These are phyloP conservation scores for Alces alces DNA, from an alignment of 2,113 vertebrate genomes.

Conservation along the genomic window DNA sequence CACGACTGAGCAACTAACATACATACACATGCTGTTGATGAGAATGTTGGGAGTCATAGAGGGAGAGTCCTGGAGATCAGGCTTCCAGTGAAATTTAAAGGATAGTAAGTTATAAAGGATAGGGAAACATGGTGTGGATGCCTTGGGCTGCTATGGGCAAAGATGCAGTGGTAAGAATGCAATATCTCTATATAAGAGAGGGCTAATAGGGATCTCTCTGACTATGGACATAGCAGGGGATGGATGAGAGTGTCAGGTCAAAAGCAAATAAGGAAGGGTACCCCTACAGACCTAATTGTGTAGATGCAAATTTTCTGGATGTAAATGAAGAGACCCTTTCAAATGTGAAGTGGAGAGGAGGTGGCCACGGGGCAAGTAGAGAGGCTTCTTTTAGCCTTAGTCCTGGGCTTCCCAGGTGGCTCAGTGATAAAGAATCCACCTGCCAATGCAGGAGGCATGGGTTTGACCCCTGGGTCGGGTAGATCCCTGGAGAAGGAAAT, in stretches of 20 bases:
- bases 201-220: neutral
- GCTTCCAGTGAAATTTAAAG: neutral
- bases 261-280: neutral
- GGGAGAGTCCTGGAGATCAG: neutral
- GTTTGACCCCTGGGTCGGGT: neutral
- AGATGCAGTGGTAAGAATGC: neutral
- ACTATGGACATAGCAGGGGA: neutral
- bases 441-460: neutral
- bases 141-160: neutral
- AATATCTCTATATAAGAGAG: neutral
- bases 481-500: neutral
- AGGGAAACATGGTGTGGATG: neutral
- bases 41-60: neutral
- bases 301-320: neutral
- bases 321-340: neutral
- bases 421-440: neutral
- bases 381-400: neutral
- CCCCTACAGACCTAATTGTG: neutral
- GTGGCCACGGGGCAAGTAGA: neutral
- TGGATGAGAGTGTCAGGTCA: neutral
- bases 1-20: accelerated
- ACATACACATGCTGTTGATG: neutral
- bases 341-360: neutral
- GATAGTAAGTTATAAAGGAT: neutral
- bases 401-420: neutral